Conservation (phyloP, 2,797 vertebrate species). For the Tapera naevia region DNA sequence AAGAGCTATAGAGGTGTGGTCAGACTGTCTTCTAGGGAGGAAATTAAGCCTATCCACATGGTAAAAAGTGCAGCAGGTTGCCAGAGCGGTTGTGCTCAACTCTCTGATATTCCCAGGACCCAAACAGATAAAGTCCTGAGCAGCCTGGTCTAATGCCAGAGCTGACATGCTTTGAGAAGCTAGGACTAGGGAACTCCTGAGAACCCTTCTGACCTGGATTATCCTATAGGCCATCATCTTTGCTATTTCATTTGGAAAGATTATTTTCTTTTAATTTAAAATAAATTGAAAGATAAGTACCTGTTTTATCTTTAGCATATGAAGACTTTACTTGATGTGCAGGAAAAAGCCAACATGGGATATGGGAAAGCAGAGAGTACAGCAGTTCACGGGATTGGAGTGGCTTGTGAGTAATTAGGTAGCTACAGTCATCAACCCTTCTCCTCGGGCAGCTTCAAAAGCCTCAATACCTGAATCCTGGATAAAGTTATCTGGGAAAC, state of each 20-base stretch:
- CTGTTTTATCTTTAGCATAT: neutral
- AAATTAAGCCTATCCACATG: neutral
- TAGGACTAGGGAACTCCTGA: neutral
- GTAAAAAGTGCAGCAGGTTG: neutral
- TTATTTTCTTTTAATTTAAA: neutral
- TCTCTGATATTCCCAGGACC: neutral
- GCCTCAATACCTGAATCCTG: neutral
- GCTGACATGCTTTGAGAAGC: neutral
- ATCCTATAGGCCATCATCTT: accelerated
- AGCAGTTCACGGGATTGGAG: neutral
- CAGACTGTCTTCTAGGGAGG: neutral
- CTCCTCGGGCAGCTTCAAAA: neutral
- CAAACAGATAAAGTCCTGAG: neutral
- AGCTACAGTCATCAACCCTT: neutral
- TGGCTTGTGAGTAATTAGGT: neutral
- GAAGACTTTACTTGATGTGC: neutral
- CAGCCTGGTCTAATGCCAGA: neutral
- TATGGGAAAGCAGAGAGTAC: neutral
- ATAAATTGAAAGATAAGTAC: neutral
- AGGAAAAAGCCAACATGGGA: neutral
- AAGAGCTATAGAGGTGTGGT: neutral
- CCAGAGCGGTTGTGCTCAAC: neutral
- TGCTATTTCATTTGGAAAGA: neutral
- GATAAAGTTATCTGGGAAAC: neutral
- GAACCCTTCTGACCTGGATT: neutral